Evolutionary conservation across 2,113 vertebrate genomes (phyloP).

Genomic region (Alouatta palliata): DNA sequence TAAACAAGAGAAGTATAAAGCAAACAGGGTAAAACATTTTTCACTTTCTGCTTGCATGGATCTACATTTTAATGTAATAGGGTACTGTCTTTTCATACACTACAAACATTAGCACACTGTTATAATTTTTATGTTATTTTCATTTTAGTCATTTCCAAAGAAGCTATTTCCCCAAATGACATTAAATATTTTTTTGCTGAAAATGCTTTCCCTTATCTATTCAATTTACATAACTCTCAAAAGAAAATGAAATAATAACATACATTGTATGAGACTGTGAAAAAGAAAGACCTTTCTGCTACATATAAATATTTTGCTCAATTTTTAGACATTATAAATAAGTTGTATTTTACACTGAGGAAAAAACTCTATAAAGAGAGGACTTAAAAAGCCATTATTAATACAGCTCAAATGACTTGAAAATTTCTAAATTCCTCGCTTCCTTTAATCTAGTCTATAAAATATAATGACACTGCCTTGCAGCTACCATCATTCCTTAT

Average conservation of each 20-base stretch:
- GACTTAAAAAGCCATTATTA: conserved; percentile 33
- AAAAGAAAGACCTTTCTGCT: not conserved
- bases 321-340: conserved; percentile 12
- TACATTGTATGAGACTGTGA: not conserved
- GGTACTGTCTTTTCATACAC: conserved; percentile 27
- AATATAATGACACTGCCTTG: not conserved
- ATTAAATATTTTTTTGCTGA: conserved; percentile 61
- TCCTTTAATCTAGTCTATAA: conserved; percentile 12
- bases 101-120: conserved; percentile 50
- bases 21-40: not conserved
- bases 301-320: not conserved
- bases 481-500: not conserved
- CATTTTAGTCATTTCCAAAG: conserved; percentile 46
- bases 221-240: conserved; percentile 58
- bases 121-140: conserved; percentile 54
- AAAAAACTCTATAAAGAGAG: not conserved
- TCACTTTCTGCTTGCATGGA: not conserved
- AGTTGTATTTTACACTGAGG: not conserved
- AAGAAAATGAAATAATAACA: conserved; percentile 54
- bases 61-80: conserved; percentile 31
- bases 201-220: conserved; percentile 44
- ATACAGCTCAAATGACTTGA: not conserved
- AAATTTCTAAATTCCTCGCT: not conserved
- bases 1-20: not conserved
- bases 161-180: conserved; percentile 34